phyloP scores from a whole-genome alignment of 2,797 vertebrate genomes.

The Moxostoma hubbsi region DNA sequence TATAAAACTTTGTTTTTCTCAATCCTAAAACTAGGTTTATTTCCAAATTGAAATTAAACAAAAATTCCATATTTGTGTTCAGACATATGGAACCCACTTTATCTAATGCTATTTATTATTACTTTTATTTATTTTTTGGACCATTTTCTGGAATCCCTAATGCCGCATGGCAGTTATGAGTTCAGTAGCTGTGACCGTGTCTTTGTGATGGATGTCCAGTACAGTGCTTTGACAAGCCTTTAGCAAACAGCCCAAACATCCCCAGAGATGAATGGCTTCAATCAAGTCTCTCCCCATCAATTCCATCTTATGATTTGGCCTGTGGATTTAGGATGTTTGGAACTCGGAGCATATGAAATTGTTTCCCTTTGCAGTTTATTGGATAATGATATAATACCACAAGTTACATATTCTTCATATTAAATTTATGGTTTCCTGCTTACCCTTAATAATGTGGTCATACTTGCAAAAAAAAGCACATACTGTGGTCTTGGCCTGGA shows the following conservation, averaged over 20 bases:
- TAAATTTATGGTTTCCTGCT: conserved; percentile 24
- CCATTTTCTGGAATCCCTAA: conserved; percentile 1
- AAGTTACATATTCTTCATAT: conserved; percentile 34
- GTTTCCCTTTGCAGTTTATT: conserved; percentile 20
- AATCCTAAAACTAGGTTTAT: too few relatives aligned
- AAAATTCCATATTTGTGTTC: too few relatives aligned
- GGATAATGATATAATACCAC: conserved; percentile 47
- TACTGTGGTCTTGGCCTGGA: not conserved
- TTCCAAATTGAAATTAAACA: too few relatives aligned
- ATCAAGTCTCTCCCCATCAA: conserved; percentile 14
- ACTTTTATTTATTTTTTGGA: not conserved
- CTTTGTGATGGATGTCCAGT: conserved; percentile 20
- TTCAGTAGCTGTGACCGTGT: not conserved
- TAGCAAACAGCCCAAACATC: conserved; percentile 10
- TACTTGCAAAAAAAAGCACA: not conserved
- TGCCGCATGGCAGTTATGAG: not conserved
- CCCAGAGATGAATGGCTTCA: conserved; percentile 21
- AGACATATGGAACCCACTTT: too few relatives aligned
- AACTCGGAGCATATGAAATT: conserved; percentile 14
- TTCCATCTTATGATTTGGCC: conserved; percentile 15
- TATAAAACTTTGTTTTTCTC: too few relatives aligned
- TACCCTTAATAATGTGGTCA: not conserved
- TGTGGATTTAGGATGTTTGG: conserved; percentile 24
- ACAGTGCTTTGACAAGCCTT: conserved; percentile 19
- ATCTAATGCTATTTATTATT: too few relatives aligned